Percentiles rank a stretch among this genome's conserved stretches.
Evolutionary conservation across 1,140 invertebrate genomes (phyloP).

Genomic region (Diorhabda carinulata): DNA sequence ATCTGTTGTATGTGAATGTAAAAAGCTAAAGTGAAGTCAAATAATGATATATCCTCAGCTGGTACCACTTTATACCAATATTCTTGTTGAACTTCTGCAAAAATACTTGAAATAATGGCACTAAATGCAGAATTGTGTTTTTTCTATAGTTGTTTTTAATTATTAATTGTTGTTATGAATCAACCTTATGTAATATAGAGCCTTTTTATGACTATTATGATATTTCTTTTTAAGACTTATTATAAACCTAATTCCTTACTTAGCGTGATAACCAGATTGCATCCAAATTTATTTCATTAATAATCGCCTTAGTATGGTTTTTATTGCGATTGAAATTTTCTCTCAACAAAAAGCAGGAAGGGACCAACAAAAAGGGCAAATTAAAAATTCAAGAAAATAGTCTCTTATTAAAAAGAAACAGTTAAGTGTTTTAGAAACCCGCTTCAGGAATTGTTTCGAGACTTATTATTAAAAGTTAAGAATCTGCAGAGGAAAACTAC

Average conservation of each 20-base stretch:
- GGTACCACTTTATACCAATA: too few species aligned
- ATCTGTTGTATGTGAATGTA: too few species aligned
- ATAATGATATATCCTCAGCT: too few species aligned
- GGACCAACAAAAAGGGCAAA: background rate
- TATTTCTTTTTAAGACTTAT: background rate
- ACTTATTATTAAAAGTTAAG: conserved; percentile 3
- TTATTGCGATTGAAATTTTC: background rate
- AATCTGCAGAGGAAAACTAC: background rate
- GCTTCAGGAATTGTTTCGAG: conserved; percentile 1
- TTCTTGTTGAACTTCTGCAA: too few species aligned
- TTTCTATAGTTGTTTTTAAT: too few species aligned
- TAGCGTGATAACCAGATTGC: background rate
- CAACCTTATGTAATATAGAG: too few species aligned
- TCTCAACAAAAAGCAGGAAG: background rate
- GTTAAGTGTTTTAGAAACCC: conserved; percentile 2
- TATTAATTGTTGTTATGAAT: too few species aligned
- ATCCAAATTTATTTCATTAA: background rate
- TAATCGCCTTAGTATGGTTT: background rate
- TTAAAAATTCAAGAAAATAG: background rate
- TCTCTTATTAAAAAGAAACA: conserved; percentile 3
- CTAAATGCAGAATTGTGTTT: too few species aligned
- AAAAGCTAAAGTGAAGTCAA: too few species aligned
- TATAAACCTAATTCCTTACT: background rate
- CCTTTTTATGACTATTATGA: too few species aligned
- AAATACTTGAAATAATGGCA: too few species aligned